Percentiles rank a stretch among this genome's conserved stretches.
These are phyloP conservation scores for Zeugodacus cucurbitae DNA, from an alignment of 1,140 invertebrate species.

Conservation along the genomic window DNA sequence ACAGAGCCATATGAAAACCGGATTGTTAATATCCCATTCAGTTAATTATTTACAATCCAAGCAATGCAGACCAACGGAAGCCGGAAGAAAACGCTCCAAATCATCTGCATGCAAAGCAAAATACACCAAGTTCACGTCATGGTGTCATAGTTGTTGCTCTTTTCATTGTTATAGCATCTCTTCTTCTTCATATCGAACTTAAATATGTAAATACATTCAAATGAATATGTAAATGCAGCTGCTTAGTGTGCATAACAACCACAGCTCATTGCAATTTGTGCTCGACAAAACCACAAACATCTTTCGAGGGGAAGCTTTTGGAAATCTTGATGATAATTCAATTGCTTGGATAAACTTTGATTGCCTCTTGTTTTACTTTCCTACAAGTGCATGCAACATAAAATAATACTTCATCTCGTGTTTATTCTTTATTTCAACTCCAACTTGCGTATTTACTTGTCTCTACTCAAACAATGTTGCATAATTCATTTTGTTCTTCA, in stretches of 20 bases:
- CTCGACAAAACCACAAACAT: constrained; percentile 1
- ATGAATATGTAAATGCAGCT: neutral
- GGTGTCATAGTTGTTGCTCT: neutral
- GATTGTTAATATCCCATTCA: constrained; percentile 19
- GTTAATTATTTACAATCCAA: constrained; percentile 10
- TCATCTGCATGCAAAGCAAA: too few relatives aligned
- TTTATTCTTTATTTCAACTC: neutral
- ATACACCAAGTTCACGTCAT: neutral
- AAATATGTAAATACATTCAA: neutral
- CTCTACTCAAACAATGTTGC: neutral
- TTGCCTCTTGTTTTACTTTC: neutral
- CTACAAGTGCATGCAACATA: too few relatives aligned
- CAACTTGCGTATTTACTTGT: neutral
- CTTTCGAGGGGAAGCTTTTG: neutral
- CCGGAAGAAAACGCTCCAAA: neutral
- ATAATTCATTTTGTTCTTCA: constrained; percentile 1
- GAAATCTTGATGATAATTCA: constrained; percentile 29
- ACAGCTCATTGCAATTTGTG: neutral
- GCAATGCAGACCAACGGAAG: neutral
- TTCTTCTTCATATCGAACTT: neutral
- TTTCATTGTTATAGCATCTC: neutral
- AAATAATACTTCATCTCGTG: neutral
- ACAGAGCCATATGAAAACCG: neutral
- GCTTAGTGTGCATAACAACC: neutral
- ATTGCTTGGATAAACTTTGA: constrained; percentile 30